Evolutionary conservation across 2,888 invertebrate genomes (phyloP).

Genomic region (Nyleta sp.): DNA sequence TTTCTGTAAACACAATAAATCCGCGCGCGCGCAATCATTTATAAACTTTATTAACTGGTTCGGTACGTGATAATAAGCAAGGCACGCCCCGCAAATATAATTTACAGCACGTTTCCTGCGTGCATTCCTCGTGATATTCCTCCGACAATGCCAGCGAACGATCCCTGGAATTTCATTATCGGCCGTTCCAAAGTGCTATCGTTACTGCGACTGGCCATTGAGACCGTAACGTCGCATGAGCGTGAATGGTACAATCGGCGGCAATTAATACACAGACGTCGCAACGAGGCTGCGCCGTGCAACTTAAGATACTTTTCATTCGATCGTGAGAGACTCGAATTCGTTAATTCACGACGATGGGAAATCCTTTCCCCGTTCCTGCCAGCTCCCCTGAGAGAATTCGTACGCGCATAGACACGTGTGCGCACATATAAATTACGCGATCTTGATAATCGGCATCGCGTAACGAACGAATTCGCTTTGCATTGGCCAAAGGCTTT

Average conservation of each 20-base stretch:
- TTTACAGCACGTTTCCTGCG: conserved; percentile 19
- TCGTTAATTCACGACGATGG: conserved; percentile 64
- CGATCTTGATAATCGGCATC: conserved; percentile 59
- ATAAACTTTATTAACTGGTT: conserved; percentile 38
- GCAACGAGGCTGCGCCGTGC: conserved; percentile 43
- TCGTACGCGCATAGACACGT: conserved; percentile 39
- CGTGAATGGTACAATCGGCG: conserved; percentile 37
- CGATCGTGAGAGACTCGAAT: conserved; percentile 65
- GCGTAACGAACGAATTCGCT: conserved; percentile 54
- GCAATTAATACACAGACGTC: conserved; percentile 50
- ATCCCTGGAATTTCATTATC: conserved; percentile 9
- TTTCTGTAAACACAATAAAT: conserved; percentile 31
- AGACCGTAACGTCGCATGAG: conserved; percentile 14
- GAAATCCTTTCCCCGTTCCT: conserved; percentile 69
- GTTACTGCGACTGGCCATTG: conserved; percentile 14
- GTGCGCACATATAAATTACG: conserved; percentile 52
- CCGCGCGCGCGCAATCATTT: conserved; percentile 20
- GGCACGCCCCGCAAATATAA: conserved; percentile 32
- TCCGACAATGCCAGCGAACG: conserved; percentile 20
- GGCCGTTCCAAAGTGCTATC: conserved; percentile 7
- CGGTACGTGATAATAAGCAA: conserved; percentile 35
- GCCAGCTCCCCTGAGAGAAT: conserved; percentile 64
- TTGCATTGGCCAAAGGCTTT: conserved; percentile 23
- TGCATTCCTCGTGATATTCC: conserved; percentile 15
- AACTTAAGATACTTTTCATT: conserved; percentile 55